Conservation (phyloP, 2,888 invertebrate species). For the Lagria hirta region DNA sequence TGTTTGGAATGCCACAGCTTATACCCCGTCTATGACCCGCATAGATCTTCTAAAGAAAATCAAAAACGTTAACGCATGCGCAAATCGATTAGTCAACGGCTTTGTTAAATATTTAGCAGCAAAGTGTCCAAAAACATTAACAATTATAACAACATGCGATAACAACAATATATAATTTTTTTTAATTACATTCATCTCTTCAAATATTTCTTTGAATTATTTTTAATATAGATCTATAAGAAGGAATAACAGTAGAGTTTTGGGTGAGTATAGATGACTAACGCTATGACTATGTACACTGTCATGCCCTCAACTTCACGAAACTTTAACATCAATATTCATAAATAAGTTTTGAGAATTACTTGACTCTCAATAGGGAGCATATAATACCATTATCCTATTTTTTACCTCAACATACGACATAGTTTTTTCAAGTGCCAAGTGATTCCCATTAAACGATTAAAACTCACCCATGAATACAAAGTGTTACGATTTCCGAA, state of each 20-base stretch:
- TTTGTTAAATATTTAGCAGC: slow-evolving; percentile 43
- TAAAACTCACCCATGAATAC: too few relatives aligned
- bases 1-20: slow-evolving; percentile 42
- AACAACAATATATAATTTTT: slow-evolving; percentile 54
- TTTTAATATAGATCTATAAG: slow-evolving; percentile 45
- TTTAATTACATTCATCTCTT: slow-evolving; percentile 46
- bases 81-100: slow-evolving; percentile 44
- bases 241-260: slow-evolving; percentile 47
- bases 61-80: slow-evolving; percentile 36
- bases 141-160: slow-evolving; percentile 57
- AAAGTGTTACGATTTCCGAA: too few relatives aligned
- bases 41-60: slow-evolving; percentile 32
- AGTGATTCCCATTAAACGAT: too few relatives aligned
- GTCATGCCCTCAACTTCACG: slow-evolving; percentile 36
- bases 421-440: too few relatives aligned
- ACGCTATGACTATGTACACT: slow-evolving; percentile 48
- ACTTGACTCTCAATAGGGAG: too few relatives aligned
- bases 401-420: too few relatives aligned
- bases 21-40: slow-evolving; percentile 42
- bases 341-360: too few relatives aligned
- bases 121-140: slow-evolving; percentile 53
- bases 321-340: too few relatives aligned
- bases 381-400: too few relatives aligned
- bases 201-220: slow-evolving; percentile 36
- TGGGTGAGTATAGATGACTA: slow-evolving; percentile 44